Evolutionary conservation across 2,888 invertebrate genomes (phyloP), one percentile per base, ranked within the genome.

Genomic region (Andrena bucephala): DNA sequence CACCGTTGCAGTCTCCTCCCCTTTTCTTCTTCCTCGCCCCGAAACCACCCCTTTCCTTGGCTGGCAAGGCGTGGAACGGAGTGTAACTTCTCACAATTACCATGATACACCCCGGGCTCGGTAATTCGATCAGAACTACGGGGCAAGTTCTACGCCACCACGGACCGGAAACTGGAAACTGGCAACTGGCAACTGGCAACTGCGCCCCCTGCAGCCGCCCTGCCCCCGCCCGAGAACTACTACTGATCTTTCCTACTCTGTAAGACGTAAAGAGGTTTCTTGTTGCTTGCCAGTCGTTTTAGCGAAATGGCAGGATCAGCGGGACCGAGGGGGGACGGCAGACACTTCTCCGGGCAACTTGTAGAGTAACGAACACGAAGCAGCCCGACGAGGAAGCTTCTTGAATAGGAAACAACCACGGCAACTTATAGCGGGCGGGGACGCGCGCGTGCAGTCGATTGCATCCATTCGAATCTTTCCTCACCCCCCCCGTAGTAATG

Each of bases 11-110:
- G 29, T 42, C 66, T 8, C 5, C 60, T 16, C 57, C 27, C 59
- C 27, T 16, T 48, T 63, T 52, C 60, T 54, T 48, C 69, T 7
- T 33, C 27, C n/a, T 24, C 24, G 13, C 24, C 24, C 52, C 27
- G 31, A 48, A 20, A 7, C 59, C 8, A 31, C 48, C 20, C 36
- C 20, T 13, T 31, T 57, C 50, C 54, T 29, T 29, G 20, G 20
- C 24, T 33, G 33, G 62, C 62, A 60, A 36, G 69, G 77, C 77
- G 67, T 27, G 63, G 71, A 59, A 77, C 62, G 48, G 66, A 54
- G 77, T 77, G 89, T 87, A 92, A 92, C 91, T 92, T 91, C 87
- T 91, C 86, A 86, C 90, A 91, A 91, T 90, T 92, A 92, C 89
- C 89, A 87, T 89, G 91, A 91, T 91, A 92, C 89, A 89, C 87